Conservation (phyloP, 2,888 invertebrate genomes). For the Drosophila yooni region DNA sequence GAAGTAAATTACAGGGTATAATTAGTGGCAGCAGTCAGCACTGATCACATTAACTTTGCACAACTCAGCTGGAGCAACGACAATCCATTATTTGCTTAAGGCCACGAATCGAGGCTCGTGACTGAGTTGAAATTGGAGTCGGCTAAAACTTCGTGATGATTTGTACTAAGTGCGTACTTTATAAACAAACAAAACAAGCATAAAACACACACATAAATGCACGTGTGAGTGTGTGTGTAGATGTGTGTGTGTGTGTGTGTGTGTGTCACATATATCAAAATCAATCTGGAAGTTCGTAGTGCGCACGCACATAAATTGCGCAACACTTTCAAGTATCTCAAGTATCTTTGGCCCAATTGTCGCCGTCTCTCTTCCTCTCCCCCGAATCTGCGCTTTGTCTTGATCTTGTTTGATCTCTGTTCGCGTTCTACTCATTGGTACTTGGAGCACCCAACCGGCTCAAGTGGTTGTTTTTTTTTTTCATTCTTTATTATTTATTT, state of each 20-base stretch:
- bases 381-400: not conserved
- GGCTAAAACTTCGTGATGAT: not conserved
- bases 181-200: not conserved
- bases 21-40: not conserved
- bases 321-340: conserved; percentile 45
- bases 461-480: not conserved
- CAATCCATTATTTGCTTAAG: not conserved
- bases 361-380: not conserved
- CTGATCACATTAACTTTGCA: not conserved
- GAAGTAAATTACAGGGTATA: not conserved
- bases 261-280: not conserved
- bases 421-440: conserved; percentile 1
- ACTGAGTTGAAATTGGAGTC: not conserved
- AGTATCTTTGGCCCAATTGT: conserved; percentile 1
- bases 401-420: not conserved
- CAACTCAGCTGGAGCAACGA: not conserved
- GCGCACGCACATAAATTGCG: conserved; percentile 66
- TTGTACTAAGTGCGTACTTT: not conserved
- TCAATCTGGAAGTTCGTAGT: conserved; percentile 22
- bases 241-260: not conserved
- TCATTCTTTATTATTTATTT: not conserved
- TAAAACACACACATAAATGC: not conserved
- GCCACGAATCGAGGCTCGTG: not conserved
- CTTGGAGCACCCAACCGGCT: not conserved
- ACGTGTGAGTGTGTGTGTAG: not conserved